Conservation (phyloP, 1,140 invertebrate species). For the Neodiprion lecontei region DNA sequence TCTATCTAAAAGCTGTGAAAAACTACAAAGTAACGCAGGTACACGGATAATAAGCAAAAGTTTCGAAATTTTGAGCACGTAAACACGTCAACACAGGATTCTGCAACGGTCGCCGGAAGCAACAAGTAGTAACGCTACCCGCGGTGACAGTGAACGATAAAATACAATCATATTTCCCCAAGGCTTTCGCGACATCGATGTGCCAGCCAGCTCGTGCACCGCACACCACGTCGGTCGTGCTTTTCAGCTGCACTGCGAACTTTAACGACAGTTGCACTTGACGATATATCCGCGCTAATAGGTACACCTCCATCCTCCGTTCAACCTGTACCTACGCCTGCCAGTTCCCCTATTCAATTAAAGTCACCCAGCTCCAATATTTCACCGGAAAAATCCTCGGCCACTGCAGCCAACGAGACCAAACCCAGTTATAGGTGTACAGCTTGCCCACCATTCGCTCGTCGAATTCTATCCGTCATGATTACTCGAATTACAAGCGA, state of each 20-base stretch:
- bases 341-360: not conserved
- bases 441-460: no score
- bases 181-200: not conserved
- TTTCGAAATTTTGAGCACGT: not conserved
- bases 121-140: not conserved
- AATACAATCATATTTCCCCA: constrained; percentile 4
- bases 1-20: no score
- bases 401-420: no score
- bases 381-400: not conserved
- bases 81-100: not conserved
- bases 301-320: no score
- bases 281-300: no score
- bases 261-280: not conserved
- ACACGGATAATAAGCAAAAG: no score
- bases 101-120: not conserved
- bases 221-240: no score
- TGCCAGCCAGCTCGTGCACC: not conserved
- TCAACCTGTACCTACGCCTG: no score
- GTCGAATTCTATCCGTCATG: no score
- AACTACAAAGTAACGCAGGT: no score
- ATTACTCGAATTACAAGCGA: no score
- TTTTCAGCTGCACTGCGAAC: not conserved
- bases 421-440: no score
- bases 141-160: constrained; percentile 1
- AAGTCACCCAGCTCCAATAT: not conserved